Conservation (phyloP, 2,797 vertebrate genomes). For the Buphagus erythrorhynchus region DNA sequence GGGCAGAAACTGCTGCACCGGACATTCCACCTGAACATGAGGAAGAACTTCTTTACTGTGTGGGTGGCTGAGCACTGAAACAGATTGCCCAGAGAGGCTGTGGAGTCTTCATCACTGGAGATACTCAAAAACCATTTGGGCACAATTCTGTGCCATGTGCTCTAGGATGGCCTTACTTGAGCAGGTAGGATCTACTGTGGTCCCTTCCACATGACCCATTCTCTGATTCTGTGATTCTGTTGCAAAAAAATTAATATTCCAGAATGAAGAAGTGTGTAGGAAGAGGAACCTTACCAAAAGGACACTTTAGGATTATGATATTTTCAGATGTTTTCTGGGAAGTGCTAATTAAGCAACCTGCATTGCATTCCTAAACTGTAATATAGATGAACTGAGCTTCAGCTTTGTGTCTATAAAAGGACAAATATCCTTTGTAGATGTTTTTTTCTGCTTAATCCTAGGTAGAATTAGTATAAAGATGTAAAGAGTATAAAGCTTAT, state of each 20-base stretch:
- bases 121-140: not conserved
- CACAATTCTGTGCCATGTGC: not conserved
- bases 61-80: too few relatives aligned
- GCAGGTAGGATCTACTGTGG: not conserved
- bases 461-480: not conserved
- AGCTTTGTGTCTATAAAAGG: not conserved
- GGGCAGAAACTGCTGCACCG: not conserved
- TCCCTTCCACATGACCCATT: not conserved
- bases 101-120: not conserved
- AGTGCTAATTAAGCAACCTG: not conserved
- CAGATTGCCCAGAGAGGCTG: not conserved
- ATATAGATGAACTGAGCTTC: not conserved
- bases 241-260: not conserved
- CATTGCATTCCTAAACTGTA: not conserved
- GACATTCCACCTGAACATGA: not conserved
- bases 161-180: not conserved
- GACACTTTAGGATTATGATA: not conserved
- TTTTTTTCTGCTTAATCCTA: not conserved
- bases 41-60: not conserved
- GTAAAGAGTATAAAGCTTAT: not conserved
- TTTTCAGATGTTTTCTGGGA: not conserved
- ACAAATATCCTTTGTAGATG: not conserved
- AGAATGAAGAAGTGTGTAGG: not conserved
- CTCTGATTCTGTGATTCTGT: not conserved
- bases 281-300: not conserved